These are phyloP conservation scores for Brachionus rotundiformis DNA, from an alignment of 1,140 invertebrate species.

Conservation along the genomic window DNA sequence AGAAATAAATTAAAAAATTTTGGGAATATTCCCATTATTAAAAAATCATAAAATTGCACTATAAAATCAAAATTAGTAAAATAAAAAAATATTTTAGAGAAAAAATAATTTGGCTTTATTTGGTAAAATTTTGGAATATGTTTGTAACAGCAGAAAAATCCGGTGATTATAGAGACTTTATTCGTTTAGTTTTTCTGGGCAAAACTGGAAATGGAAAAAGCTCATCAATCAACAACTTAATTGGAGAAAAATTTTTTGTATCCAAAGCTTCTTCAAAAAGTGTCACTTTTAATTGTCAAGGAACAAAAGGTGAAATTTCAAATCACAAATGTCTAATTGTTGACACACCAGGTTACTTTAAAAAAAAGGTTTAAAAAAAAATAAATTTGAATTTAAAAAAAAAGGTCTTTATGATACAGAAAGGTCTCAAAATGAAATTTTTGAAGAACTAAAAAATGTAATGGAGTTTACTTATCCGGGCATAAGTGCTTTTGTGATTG, in stretches of 20 bases:
- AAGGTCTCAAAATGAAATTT: not conserved
- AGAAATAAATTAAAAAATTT: too few species aligned
- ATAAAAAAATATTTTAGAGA: too few species aligned
- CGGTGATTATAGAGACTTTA: not conserved
- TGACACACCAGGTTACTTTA: not conserved
- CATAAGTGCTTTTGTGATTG: too few species aligned
- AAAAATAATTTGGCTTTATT: too few species aligned
- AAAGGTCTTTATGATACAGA: not conserved
- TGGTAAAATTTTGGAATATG: too few species aligned
- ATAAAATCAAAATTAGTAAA: too few species aligned
- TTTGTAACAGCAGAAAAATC: not conserved
- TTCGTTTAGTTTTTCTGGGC: not conserved
- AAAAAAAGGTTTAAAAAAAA: not conserved
- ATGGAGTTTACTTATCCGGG: too few species aligned
- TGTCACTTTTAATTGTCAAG: not conserved
- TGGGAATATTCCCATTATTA: too few species aligned
- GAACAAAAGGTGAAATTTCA: not conserved
- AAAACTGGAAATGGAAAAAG: slow-evolving; percentile 1
- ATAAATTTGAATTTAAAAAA: not conserved
- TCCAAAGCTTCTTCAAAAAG: not conserved
- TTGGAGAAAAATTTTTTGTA: not conserved
- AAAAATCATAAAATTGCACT: too few species aligned
- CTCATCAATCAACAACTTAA: not conserved
- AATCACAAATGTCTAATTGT: not conserved
- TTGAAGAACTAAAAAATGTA: too few species aligned